A percentile compares a stretch with the other conserved stretches of the same genome.
These are phyloP conservation scores for Ladona fulva DNA, from an alignment of 1,140 invertebrate species.

Conservation along the genomic window DNA sequence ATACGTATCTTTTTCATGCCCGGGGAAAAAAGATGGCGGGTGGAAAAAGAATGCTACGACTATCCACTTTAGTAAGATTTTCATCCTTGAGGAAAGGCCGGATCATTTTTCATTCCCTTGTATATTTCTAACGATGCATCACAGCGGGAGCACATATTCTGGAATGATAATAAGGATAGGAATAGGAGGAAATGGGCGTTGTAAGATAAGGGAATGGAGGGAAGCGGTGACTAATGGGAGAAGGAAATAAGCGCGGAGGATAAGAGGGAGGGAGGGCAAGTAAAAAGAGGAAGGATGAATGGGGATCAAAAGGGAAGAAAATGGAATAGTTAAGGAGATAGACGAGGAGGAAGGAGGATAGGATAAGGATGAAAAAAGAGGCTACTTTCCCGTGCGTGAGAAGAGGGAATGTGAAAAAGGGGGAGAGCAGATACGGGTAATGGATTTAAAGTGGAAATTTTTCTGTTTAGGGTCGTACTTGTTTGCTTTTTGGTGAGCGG, in stretches of 20 bases:
- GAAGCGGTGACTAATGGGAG: neutral
- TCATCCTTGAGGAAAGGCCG: neutral
- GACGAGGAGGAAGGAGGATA: neutral
- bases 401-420: neutral
- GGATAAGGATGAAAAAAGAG: too few relatives aligned
- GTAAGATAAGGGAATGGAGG: neutral
- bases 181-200: neutral
- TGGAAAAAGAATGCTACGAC: too few relatives aligned
- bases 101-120: neutral
- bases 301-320: neutral
- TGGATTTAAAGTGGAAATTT: slow-evolving; percentile 10
- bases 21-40: too few relatives aligned
- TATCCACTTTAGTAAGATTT: too few relatives aligned
- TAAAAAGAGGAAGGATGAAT: neutral
- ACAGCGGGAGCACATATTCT: neutral
- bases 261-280: neutral
- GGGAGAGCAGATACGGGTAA: neutral
- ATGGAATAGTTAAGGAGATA: neutral
- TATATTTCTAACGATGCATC: neutral
- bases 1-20: too few relatives aligned
- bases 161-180: neutral
- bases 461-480: neutral
- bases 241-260: neutral
- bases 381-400: too few relatives aligned
- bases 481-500: neutral